Conservation (phyloP, 2,797 vertebrate species). For the Enteromius radiatus region DNA sequence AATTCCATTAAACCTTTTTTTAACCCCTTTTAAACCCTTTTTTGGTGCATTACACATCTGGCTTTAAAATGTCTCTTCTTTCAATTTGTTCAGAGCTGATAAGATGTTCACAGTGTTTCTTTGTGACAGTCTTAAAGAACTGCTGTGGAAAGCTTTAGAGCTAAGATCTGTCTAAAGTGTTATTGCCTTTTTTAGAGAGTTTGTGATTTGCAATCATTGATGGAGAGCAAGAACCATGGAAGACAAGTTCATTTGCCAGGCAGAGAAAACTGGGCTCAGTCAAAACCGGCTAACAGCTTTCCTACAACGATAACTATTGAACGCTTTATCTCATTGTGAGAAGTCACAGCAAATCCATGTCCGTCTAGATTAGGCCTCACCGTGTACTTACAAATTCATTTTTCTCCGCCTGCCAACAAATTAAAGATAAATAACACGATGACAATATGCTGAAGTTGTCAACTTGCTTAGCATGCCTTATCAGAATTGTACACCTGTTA, state of each 20-base stretch:
- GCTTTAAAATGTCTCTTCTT: not conserved
- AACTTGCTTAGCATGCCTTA: constrained; percentile 56
- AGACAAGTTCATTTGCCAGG: constrained; percentile 44
- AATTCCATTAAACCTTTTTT: not conserved
- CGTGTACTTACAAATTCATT: constrained; percentile 56
- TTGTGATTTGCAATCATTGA: constrained; percentile 36
- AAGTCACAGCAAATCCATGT: constrained; percentile 62
- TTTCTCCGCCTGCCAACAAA: constrained; percentile 55
- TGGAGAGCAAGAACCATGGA: constrained; percentile 28
- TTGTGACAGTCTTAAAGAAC: not conserved
- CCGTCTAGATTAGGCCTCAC: constrained; percentile 60
- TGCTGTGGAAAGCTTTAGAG: constrained; percentile 16
- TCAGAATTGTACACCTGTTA: constrained; percentile 62
- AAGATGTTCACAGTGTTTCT: not conserved
- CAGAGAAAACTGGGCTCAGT: constrained; percentile 36
- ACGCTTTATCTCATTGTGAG: constrained; percentile 50
- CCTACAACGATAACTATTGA: constrained; percentile 57
- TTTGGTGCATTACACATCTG: not conserved
- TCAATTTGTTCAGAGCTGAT: not conserved
- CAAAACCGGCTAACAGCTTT: constrained; percentile 56
- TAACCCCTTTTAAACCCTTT: not conserved
- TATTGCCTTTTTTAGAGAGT: constrained; percentile 33
- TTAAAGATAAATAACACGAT: constrained; percentile 56
- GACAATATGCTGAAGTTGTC: constrained; percentile 51
- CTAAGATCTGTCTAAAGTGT: constrained; percentile 33